Base-by-base conservation (phyloP, 2,888 invertebrate species). In the Andrena chrysosceles region DNA sequence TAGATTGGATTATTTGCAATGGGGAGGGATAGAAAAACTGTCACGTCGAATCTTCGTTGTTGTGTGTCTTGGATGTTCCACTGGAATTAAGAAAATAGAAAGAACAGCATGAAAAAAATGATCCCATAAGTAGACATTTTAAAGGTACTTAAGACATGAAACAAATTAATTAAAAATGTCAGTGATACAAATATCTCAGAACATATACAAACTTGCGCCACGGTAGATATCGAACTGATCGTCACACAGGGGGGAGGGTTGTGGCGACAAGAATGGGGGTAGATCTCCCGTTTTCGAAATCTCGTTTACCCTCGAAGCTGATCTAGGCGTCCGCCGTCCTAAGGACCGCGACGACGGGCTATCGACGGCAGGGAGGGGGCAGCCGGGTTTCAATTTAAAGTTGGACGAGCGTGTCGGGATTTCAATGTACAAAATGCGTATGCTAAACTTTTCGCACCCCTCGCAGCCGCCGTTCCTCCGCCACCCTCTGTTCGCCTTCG, bases 391-490 rank as follows among this genome's bases (percentile, higher is more conserved):
- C 91, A 93, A 93, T 93, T 92, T 92, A 91, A 93, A 91, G 90
- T 93, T 91, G 83, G 85, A 83, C 87, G 87, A 86, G 85, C 93
- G 89, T 93, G 93, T 93, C 91, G 89, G 88, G 86, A 93, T 93
- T 93, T 91, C 91, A 91, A 92, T 92, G 91, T 91, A 90, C 89
- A 91, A 92, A 92, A 93, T 91, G 91, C 89, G 91, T 92, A 93
- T 92, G 93, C 91, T 92, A 93, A 93, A 93, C 90, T 91, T 91
- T 87, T 88, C 88, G 84, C 84, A 85, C 86, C 89, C 89, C 87
- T 87, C 85, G 66, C 72, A 64, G 81, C 75, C 84, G 56, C 67
- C 62, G 81, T 75, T 81, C 33, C 77, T 16, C 67, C 66, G 52
- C 80, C 66, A 68, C 77, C 78, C 74, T 72, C 82, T 59, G 63